Evolutionary conservation across 2,797 vertebrate species (phyloP).

Genomic region (Meda fulgida): DNA sequence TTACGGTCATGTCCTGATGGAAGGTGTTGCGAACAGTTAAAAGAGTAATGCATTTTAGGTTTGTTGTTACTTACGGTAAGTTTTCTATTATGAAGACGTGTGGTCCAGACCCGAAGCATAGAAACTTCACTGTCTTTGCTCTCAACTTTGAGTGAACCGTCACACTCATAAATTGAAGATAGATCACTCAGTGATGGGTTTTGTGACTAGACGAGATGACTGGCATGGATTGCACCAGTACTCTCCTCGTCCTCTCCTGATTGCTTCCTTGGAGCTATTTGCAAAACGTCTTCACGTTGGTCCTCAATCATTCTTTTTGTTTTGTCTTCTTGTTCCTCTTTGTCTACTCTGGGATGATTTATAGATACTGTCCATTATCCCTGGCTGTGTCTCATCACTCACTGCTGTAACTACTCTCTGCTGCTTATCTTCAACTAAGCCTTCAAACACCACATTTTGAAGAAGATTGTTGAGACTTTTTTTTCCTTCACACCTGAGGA

Average conservation of each 20-base stretch:
- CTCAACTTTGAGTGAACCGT: conserved; percentile 31
- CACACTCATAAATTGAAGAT: conserved; percentile 42
- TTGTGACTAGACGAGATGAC: conserved; percentile 33
- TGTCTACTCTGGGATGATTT: conserved; percentile 35
- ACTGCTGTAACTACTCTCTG: conserved; percentile 28
- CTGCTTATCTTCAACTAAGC: conserved; percentile 14
- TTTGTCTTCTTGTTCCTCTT: conserved; percentile 47
- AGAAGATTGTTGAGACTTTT: conserved; percentile 33
- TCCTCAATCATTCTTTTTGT: conserved; percentile 47
- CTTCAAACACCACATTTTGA: neutral
- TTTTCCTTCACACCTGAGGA: neutral
- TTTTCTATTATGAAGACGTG: conserved; percentile 17
- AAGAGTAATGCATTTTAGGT: conserved; percentile 27
- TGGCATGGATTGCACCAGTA: conserved; percentile 31
- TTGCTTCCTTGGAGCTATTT: conserved; percentile 45
- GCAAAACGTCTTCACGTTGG: conserved; percentile 29
- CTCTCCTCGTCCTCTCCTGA: conserved; percentile 31
- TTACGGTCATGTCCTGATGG: neutral
- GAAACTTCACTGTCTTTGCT: neutral
- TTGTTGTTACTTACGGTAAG: conserved; percentile 19
- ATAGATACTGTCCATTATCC: conserved; percentile 44
- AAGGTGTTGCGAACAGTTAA: conserved; percentile 4
- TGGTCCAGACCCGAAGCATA: neutral
- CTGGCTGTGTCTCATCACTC: conserved; percentile 31
- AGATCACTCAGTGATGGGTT: conserved; percentile 39